A percentile compares a stretch with the other conserved stretches of the same genome.
Conservation (phyloP, 2,797 vertebrate genomes). For the Falco columbarius region DNA sequence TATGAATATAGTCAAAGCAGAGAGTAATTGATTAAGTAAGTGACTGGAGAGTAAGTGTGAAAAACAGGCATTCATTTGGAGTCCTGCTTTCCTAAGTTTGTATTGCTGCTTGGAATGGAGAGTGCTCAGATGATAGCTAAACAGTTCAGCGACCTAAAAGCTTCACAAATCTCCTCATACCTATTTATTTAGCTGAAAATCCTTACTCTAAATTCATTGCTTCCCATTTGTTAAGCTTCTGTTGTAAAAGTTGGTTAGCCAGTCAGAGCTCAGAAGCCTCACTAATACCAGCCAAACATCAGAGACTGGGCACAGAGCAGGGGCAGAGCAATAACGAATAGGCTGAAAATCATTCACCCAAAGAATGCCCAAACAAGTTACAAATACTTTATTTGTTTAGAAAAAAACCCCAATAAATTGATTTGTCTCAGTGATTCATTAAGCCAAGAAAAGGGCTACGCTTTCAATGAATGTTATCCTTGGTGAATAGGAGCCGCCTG, state of each 20-base stretch:
- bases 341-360: not conserved
- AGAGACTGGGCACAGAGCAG: not conserved
- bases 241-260: not conserved
- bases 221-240: not conserved
- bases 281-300: not conserved
- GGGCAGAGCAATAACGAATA: not conserved
- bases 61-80: not conserved
- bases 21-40: not conserved
- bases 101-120: not conserved
- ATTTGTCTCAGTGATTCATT: not conserved
- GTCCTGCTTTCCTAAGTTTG: not conserved
- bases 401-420: not conserved
- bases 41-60: not conserved
- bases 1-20: not conserved
- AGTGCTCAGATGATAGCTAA: not conserved
- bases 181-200: constrained; percentile 28
- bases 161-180: not conserved
- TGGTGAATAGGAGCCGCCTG: not conserved
- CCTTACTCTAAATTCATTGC: not conserved
- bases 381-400: not conserved
- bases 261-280: not conserved
- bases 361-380: not conserved
- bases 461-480: not conserved
- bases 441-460: constrained; percentile 39
- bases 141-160: not conserved